Conservation (phyloP, 2,113 vertebrate genomes). For the Tor tambroides region DNA sequence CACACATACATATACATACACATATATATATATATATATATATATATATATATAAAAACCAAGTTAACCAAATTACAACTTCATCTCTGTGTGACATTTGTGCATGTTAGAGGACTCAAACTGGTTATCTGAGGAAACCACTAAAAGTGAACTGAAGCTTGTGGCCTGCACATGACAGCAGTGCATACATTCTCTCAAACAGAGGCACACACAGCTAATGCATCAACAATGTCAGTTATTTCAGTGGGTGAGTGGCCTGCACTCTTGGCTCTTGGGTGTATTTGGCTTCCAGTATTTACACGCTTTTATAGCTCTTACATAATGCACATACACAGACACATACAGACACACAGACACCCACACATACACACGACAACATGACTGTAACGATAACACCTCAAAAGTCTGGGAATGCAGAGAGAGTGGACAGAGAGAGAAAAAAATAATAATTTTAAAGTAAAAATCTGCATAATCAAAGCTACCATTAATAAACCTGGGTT, state of each 20-base stretch:
- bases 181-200: conserved; percentile 14
- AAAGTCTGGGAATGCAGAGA: not conserved
- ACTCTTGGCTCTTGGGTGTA: conserved; percentile 27
- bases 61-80: too few relatives aligned
- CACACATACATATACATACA: too few relatives aligned
- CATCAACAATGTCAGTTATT: conserved; percentile 56
- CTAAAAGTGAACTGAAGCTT: conserved; percentile 37
- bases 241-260: conserved; percentile 48
- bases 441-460: not conserved
- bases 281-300: conserved; percentile 39
- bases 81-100: not conserved
- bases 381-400: not conserved
- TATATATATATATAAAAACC: too few relatives aligned
- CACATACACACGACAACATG: not conserved
- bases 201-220: conserved; percentile 42
- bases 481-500: not conserved
- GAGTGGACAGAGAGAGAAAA: not conserved
- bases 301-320: conserved; percentile 28
- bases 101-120: conserved; percentile 4
- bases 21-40: too few relatives aligned
- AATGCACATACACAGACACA: not conserved
- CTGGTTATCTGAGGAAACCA: conserved; percentile 23
- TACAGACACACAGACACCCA: not conserved
- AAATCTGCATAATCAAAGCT: conserved; percentile 7
- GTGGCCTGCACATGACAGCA: not conserved